Base-by-base conservation (phyloP, 2,113 vertebrate species). In the Salvelinus alpinus region DNA sequence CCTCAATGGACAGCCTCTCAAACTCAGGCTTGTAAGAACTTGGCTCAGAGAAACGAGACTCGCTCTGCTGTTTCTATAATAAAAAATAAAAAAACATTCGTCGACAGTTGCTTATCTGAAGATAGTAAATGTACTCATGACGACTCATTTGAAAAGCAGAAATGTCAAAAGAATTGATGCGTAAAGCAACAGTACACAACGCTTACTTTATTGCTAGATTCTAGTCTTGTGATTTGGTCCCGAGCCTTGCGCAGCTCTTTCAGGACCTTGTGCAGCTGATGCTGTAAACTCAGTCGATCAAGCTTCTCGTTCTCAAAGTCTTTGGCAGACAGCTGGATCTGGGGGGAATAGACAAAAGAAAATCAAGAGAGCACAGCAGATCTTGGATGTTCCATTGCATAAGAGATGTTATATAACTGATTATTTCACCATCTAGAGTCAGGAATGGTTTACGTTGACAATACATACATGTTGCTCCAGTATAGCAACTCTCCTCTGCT, bases 251-350 rank as follows among this genome's bases (percentile, higher is more conserved):
- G 84, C 54, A 96, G 80, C 64, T 95, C 94, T 75, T 90, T 93
- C 51, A 94, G 89, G 24, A 95, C 92, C 76, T 92, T 64, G 3
- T 92, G 85, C 65, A 96, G 85, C 48, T 95, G 93, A 16, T 89
- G 87, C 71, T 94, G 93, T 85, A 95, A 84, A 74, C 93, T 92
- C 84, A 94, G 94, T 1, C 81, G 92, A 79, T 94, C 93, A 13
- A 93, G 80, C 64, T 95, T 95, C 82, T 95, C 94, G 60, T 92
- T 94, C 85, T 94, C 94, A 69, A 95, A 92, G 75, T 95, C 94
- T 87, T 87, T 85, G 66, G 91, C 89, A 64, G 92, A 94, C 6
- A 88, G 83, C 76, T 94, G 94, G 78, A 95, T 91, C 93, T 94
- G 34, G 16, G 31, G 67, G 34, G 14, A 25, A 25, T 2, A 66